Percentiles rank a stretch among this genome's conserved stretches.
These are phyloP conservation scores for Alosa sapidissima DNA, from an alignment of 2,797 vertebrate genomes.

Conservation along the genomic window DNA sequence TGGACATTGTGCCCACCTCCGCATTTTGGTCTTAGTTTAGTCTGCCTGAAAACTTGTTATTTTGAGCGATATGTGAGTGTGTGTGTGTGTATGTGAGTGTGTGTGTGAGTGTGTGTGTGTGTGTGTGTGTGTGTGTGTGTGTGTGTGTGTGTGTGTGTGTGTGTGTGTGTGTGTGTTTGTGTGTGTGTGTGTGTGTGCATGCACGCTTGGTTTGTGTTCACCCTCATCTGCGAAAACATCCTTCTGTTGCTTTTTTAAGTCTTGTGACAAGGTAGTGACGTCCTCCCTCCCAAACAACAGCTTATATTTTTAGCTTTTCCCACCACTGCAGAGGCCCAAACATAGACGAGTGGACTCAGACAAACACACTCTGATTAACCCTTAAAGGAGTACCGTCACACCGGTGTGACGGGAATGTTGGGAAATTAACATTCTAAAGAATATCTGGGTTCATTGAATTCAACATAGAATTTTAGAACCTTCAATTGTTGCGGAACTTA, in stretches of 20 bases:
- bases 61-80: not conserved
- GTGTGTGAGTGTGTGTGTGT: not conserved
- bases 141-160: not conserved
- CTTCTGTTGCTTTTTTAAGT: not conserved
- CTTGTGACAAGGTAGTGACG: not conserved
- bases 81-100: not conserved
- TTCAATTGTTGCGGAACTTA: too few relatives aligned
- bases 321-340: not conserved
- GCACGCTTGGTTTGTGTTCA: not conserved
- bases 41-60: not conserved
- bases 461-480: too few relatives aligned
- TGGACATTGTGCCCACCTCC: not conserved
- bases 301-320: not conserved
- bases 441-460: too few relatives aligned
- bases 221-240: constrained; percentile 8
- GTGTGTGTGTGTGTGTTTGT: constrained; percentile 7
- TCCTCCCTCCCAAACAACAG: not conserved
- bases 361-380: constrained; percentile 5
- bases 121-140: constrained; percentile 5
- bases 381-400: too few relatives aligned
- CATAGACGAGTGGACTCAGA: not conserved
- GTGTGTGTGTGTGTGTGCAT: not conserved
- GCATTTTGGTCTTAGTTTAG: not conserved
- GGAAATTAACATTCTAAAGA: too few relatives aligned
- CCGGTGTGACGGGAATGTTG: too few relatives aligned